Conservation (phyloP, 2,797 vertebrate species). For the Pogoniulus pusillus region DNA sequence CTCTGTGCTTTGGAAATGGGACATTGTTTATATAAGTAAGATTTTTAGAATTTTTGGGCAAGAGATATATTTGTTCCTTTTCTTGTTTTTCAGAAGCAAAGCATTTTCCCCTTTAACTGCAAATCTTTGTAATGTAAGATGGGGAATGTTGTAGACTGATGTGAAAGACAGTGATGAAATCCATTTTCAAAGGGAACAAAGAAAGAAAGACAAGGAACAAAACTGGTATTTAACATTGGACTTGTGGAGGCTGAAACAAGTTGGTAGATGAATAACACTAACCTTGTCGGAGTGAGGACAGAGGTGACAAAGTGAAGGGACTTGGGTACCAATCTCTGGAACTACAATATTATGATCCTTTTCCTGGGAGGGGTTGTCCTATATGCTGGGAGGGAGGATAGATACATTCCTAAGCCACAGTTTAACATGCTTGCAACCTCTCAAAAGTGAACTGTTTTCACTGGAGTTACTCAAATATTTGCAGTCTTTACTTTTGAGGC, state of each 20-base stretch:
- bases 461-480: not conserved
- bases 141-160: slow-evolving; percentile 10
- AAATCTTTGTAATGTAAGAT: not conserved
- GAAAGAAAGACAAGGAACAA: not conserved
- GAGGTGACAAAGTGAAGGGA: not conserved
- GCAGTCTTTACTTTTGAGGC: not conserved
- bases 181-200: not conserved
- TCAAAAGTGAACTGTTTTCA: not conserved
- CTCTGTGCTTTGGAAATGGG: slow-evolving; percentile 61
- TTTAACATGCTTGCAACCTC: not conserved
- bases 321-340: not conserved
- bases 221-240: not conserved
- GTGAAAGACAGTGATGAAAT: slow-evolving; percentile 17
- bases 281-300: not conserved
- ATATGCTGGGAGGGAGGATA: not conserved
- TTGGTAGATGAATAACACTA: not conserved
- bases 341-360: not conserved
- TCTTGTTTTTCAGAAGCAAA: slow-evolving; percentile 57
- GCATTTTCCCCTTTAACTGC: not conserved
- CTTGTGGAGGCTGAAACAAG: not conserved
- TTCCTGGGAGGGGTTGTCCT: not conserved
- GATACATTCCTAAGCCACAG: not conserved
- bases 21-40: slow-evolving; percentile 59
- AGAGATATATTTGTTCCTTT: slow-evolving; percentile 47
- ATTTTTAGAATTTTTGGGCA: slow-evolving; percentile 64